Evolutionary conservation across 2,888 invertebrate genomes (phyloP).

Genomic region (Tridacna crocea): DNA sequence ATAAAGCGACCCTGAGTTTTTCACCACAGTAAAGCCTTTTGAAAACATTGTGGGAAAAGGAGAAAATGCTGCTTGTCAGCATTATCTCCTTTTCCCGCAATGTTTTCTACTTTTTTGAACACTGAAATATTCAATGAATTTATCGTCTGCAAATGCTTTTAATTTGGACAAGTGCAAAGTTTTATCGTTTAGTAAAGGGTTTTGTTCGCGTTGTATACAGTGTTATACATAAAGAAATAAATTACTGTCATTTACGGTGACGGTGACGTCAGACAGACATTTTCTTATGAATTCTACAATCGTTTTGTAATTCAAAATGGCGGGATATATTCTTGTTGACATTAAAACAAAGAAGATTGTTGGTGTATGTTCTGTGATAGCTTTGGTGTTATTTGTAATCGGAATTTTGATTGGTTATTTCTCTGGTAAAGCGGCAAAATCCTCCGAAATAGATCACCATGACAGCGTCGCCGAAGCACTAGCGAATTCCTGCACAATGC

Average conservation of each 20-base stretch:
- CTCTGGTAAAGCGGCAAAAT: constrained; percentile 27
- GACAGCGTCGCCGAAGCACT: constrained; percentile 28
- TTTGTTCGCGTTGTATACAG: no score
- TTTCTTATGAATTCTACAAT: not conserved
- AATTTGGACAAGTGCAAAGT: no score
- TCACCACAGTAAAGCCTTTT: no score
- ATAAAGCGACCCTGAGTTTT: no score
- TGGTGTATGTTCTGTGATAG: constrained; percentile 29
- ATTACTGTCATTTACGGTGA: not conserved
- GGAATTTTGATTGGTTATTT: constrained; percentile 56
- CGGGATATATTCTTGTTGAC: constrained; percentile 56
- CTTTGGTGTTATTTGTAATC: constrained; percentile 38
- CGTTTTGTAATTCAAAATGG: constrained; percentile 34
- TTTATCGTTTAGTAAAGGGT: no score
- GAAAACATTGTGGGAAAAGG: no score
- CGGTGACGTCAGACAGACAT: not conserved
- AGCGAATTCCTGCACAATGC: constrained; percentile 19
- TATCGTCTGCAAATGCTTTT: no score
- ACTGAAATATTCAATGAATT: no score
- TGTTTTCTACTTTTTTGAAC: no score
- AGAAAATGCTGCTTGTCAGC: no score
- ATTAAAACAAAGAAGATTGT: constrained; percentile 56
- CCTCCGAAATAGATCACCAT: not conserved
- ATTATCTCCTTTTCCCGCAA: no score
- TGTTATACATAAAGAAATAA: no score